Evolutionary conservation across 2,888 invertebrate species (phyloP).

Genomic region (Conus canariensis): DNA sequence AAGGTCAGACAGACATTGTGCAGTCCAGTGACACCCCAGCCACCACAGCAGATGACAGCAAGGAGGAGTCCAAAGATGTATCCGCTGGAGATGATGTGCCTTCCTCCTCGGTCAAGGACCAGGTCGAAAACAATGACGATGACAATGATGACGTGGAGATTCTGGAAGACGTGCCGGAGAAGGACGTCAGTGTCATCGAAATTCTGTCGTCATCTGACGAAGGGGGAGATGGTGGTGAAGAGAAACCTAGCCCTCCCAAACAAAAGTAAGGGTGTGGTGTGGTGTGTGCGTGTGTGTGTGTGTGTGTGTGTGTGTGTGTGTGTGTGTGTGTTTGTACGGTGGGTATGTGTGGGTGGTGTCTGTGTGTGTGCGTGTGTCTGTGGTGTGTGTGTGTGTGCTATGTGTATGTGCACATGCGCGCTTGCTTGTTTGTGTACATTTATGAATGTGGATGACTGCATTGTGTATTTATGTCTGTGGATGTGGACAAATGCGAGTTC

Average conservation of each 20-base stretch:
- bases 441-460: too few species aligned
- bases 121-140: not conserved
- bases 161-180: not conserved
- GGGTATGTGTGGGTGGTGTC: not conserved
- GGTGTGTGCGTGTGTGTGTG: not conserved
- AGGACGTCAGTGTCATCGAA: constrained; percentile 27
- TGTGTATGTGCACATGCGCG: not conserved
- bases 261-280: not conserved
- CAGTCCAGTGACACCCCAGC: not conserved
- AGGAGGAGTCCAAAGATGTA: not conserved
- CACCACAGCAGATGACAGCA: not conserved
- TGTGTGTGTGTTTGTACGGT: not conserved
- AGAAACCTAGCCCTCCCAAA: not conserved
- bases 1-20: constrained; percentile 59
- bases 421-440: too few species aligned
- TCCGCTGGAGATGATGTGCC: not conserved
- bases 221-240: not conserved
- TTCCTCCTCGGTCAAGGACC: not conserved
- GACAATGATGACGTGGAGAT: constrained; percentile 8
- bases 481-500: too few species aligned
- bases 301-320: not conserved
- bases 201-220: not conserved
- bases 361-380: not conserved
- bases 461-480: too few species aligned
- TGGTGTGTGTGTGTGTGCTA: not conserved